Evolutionary conservation across 2,888 invertebrate species (phyloP), one percentile per base, ranked within the genome.

Genomic region (Caenorhabditis sp.): DNA sequence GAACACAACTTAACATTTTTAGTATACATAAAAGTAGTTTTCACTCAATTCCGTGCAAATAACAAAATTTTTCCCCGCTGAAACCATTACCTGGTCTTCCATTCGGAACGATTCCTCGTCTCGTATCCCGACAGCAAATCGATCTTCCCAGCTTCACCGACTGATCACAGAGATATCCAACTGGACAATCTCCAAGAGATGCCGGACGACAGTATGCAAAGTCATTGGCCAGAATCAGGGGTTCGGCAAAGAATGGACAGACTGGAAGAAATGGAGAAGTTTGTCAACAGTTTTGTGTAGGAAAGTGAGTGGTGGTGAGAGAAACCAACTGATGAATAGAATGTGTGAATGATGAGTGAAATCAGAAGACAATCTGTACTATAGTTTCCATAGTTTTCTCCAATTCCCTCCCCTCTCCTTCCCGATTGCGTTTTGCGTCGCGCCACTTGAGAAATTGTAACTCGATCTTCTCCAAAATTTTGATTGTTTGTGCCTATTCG

Each of bases 161-260:
- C 61, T 90, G 90, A 65, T 90, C 90, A 64, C 90, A 90, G 22
- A 90, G 86, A 68, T 86, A 90, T 28, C 89, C 89, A 35, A 88
- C 85, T 5, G 90, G 90, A 69, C 90, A 90, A 58, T 89, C 90
- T 20, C 87, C 88, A 2, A 87, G 77, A 3, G 83, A 80, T 1
- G 90, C 87, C 9, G 89, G 90, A 35, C 89, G 87, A 71, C 90
- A 90, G 76, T 87, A 90, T n/a, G 87, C 84, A 58, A 87, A 90
- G 72, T 90, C 89, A 11, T 85, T 84, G 40, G 87, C 81, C 56
- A 89, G 67, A 60, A 90, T 82, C 24, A 90, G 83, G 3, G 90
- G 90, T 32, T 88, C 87, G 40, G 90, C 88, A 64, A 86, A 82
- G 82, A 90, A 90, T 22, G 90, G 90, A 74, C 90, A 90, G 24